A percentile compares a stretch with the other conserved stretches of the same genome.
Evolutionary conservation across 2,797 vertebrate species (phyloP).

Genomic region (Microtus agrestis): DNA sequence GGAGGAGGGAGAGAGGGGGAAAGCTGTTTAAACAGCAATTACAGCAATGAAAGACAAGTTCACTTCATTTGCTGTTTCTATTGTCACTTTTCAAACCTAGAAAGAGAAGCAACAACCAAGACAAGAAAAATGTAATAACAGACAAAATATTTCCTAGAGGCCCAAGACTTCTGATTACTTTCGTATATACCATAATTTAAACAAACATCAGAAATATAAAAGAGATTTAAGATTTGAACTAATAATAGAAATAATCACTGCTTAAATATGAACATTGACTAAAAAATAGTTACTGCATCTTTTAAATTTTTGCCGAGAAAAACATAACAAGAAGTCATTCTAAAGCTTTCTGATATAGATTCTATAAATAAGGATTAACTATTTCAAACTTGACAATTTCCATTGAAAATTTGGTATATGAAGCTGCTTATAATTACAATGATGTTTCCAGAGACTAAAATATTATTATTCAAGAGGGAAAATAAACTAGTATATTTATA

Average conservation of each 20-base stretch:
- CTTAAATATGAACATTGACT: conserved; percentile 1
- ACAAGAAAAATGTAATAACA: not conserved
- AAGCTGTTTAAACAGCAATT: not conserved
- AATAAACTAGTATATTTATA: not conserved
- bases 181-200: not conserved
- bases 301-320: conserved; percentile 26
- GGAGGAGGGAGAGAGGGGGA: accelerated
- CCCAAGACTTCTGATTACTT: not conserved
- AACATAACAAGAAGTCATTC: conserved; percentile 27
- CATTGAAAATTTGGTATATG: not conserved
- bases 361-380: not conserved
- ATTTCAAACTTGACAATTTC: conserved; percentile 41
- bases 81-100: conserved; percentile 27
- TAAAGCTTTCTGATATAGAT: conserved; percentile 26
- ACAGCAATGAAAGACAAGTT: not conserved
- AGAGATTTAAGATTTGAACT: conserved; percentile 32
- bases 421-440: conserved; percentile 52
- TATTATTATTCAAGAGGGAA: not conserved
- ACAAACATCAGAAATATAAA: conserved; percentile 25
- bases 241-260: not conserved
- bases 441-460: conserved; percentile 51
- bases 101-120: not conserved
- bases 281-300: not conserved
- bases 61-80: not conserved
- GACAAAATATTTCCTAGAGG: not conserved